Conservation (phyloP, 1,140 invertebrate species). For the Lycorma delicatula region DNA sequence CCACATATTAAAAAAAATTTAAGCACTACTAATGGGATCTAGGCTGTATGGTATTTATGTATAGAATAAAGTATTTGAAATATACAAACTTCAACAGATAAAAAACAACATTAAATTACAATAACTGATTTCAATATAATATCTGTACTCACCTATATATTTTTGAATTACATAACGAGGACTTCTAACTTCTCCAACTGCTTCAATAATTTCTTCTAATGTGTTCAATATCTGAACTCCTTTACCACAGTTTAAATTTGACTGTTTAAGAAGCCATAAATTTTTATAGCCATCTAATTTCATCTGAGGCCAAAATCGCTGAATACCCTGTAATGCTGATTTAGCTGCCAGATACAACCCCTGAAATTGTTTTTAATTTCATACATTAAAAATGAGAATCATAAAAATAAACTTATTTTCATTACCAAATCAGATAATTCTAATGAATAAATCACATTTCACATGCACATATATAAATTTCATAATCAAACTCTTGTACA, state of each 20-base stretch:
- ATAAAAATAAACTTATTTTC: neutral
- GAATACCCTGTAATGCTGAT: slow-evolving; percentile 48
- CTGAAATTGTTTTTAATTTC: slow-evolving; percentile 26
- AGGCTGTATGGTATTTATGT: no score
- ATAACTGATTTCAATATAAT: no score
- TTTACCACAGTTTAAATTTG: slow-evolving; percentile 82
- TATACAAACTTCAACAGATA: no score
- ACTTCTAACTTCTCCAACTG: slow-evolving; percentile 50
- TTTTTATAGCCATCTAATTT: slow-evolving; percentile 75
- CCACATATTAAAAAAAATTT: neutral
- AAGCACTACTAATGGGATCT: neutral
- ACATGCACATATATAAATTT: neutral
- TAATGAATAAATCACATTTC: neutral
- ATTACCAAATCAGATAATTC: neutral
- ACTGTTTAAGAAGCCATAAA: slow-evolving; percentile 93
- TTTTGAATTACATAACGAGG: slow-evolving; percentile 87
- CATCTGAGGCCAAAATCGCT: slow-evolving; percentile 67
- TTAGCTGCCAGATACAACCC: slow-evolving; percentile 40
- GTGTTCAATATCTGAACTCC: slow-evolving; percentile 82
- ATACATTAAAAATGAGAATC: neutral
- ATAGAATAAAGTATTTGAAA: no score
- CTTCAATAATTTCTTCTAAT: slow-evolving; percentile 71
- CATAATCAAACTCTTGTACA: neutral
- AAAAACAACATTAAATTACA: neutral
- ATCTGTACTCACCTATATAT: slow-evolving; percentile 75